These are phyloP conservation scores for Nixonia krombeini DNA, from an alignment of 1,140 invertebrate genomes.

Conservation along the genomic window DNA sequence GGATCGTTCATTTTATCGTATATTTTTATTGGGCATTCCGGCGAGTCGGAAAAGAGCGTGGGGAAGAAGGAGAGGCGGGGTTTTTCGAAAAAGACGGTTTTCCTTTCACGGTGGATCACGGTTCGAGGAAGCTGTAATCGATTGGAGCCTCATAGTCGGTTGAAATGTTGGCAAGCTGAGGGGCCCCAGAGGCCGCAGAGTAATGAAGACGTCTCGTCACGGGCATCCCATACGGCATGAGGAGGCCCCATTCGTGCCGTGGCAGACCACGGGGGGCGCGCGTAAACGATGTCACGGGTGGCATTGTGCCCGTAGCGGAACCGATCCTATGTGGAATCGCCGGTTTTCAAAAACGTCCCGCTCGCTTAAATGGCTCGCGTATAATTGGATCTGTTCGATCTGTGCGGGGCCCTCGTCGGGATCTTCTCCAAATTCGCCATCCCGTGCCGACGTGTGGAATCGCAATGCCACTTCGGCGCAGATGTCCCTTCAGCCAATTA, in stretches of 20 bases:
- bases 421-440: conserved; percentile 36
- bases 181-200: conserved; percentile 47
- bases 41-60: no score
- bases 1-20: no score
- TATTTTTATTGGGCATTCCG: no score
- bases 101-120: background rate
- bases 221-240: conserved; percentile 44
- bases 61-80: no score
- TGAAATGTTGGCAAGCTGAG: conserved; percentile 27
- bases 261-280: conserved; percentile 60
- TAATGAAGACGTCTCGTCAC: conserved; percentile 66
- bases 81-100: background rate
- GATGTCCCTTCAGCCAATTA: no score
- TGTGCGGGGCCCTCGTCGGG: conserved; percentile 24
- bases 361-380: conserved; percentile 42
- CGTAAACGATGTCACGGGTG: conserved; percentile 66
- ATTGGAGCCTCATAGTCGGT: conserved; percentile 33
- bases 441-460: no score
- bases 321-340: conserved; percentile 57
- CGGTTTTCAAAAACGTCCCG: conserved; percentile 46
- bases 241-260: conserved; percentile 49
- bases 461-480: no score
- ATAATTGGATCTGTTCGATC: conserved; percentile 58
- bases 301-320: conserved; percentile 52
- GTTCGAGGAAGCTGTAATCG: conserved; percentile 35